phyloP scores from a whole-genome alignment of 2,113 vertebrate genomes.

The Apeltes quadracus region DNA sequence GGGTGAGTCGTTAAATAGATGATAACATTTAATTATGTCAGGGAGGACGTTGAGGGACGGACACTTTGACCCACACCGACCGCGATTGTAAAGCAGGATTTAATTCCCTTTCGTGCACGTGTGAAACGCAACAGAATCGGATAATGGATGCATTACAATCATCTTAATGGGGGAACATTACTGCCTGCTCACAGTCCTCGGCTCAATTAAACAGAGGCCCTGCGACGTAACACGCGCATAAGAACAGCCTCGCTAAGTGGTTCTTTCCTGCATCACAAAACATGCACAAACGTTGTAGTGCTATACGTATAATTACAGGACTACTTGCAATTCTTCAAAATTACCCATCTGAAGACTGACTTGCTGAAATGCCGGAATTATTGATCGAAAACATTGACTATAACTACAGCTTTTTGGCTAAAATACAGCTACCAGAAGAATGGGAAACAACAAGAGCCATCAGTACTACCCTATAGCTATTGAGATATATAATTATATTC shows the following conservation, averaged over 20 bases:
- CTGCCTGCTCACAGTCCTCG: neutral
- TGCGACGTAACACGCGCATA: conserved; percentile 1
- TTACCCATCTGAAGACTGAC: neutral
- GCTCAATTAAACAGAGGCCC: conserved; percentile 8
- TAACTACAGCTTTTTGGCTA: neutral
- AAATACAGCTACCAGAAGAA: neutral
- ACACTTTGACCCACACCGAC: conserved; percentile 14
- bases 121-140: conserved; percentile 12
- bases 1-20: neutral
- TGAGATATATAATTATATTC: neutral
- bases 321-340: neutral
- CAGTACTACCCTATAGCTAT: too few relatives aligned
- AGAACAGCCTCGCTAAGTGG: neutral
- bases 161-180: conserved; percentile 26
- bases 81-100: neutral
- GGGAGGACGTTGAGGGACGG: neutral
- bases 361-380: neutral
- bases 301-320: neutral
- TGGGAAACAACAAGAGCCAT: conserved; percentile 13
- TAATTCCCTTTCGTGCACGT: conserved; percentile 5
- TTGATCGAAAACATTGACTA: conserved; percentile 9
- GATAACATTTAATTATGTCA: neutral
- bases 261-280: neutral
- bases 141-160: conserved; percentile 18
- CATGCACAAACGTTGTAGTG: neutral